Percentiles rank a stretch among this genome's conserved stretches.
These are phyloP conservation scores for Momotus momota DNA, from an alignment of 2,797 vertebrate genomes.

Conservation along the genomic window DNA sequence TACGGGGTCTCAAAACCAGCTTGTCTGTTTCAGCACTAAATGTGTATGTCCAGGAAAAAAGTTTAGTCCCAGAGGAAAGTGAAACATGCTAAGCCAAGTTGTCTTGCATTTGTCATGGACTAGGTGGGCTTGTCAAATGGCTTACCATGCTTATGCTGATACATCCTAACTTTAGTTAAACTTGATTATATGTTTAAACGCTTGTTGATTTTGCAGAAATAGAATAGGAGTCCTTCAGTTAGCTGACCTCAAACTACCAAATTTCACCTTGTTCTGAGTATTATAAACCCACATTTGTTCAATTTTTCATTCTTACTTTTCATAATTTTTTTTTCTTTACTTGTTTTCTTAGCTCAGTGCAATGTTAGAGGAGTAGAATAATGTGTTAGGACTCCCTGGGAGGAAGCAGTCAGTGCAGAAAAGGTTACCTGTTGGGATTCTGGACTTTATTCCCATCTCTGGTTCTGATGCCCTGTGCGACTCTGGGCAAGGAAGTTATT, in stretches of 20 bases:
- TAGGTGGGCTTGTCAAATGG: background rate
- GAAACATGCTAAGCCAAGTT: background rate
- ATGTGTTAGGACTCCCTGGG: background rate
- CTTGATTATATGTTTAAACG: background rate
- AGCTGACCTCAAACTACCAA: background rate
- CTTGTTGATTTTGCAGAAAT: background rate
- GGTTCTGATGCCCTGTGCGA: background rate
- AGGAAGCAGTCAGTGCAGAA: background rate
- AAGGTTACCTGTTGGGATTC: background rate
- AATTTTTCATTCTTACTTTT: background rate
- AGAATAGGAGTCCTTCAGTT: background rate
- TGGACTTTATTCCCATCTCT: background rate
- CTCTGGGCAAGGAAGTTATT: background rate
- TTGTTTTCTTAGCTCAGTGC: background rate
- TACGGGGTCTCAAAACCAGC: background rate
- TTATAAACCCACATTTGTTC: background rate
- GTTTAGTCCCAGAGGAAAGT: background rate
- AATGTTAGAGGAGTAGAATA: background rate
- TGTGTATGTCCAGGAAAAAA: background rate
- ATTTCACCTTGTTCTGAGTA: background rate
- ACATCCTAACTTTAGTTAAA: background rate
- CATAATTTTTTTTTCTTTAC: background rate
- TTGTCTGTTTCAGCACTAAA: background rate
- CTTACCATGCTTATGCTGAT: background rate
- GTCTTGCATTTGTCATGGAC: background rate